phyloP scores from a whole-genome alignment of 1,140 invertebrate species.

The Carposina sasakii region DNA sequence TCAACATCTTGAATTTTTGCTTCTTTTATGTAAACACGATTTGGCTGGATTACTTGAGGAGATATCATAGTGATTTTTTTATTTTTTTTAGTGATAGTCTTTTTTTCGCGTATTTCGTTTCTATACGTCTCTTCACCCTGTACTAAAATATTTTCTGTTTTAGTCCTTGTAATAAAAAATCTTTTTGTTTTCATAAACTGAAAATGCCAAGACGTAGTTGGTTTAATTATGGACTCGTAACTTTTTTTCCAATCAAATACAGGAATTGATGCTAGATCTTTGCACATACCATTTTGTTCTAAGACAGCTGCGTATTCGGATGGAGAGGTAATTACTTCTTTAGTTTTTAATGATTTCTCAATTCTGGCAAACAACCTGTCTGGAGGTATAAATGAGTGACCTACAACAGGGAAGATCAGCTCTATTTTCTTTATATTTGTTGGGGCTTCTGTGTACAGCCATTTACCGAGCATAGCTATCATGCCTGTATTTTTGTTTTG shows the following conservation, averaged over 20 bases:
- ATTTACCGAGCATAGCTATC: slow-evolving; percentile 26
- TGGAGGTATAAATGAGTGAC: slow-evolving; percentile 35
- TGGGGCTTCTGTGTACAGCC: slow-evolving; percentile 26
- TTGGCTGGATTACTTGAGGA: not conserved
- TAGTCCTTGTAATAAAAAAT: slow-evolving; percentile 8
- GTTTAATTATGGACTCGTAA: slow-evolving; percentile 12
- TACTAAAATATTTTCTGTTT: slow-evolving; percentile 14
- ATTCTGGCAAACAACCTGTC: slow-evolving; percentile 35
- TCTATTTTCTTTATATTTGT: slow-evolving; percentile 27
- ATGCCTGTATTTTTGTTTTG: slow-evolving; percentile 20
- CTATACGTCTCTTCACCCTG: slow-evolving; percentile 9
- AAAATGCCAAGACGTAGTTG: slow-evolving; percentile 13
- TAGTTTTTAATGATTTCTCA: slow-evolving; percentile 29
- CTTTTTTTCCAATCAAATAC: slow-evolving; percentile 15
- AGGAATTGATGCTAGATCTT: slow-evolving; percentile 5
- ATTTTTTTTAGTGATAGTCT: slow-evolving; percentile 11
- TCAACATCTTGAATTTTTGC: not conserved
- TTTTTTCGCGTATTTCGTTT: slow-evolving; percentile 9
- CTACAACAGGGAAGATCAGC: slow-evolving; percentile 31
- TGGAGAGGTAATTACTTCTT: slow-evolving; percentile 21
- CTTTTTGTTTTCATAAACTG: slow-evolving; percentile 9
- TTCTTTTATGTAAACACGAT: not conserved
- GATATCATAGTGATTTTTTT: slow-evolving; percentile 6
- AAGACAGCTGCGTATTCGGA: slow-evolving; percentile 10
- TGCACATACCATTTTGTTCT: slow-evolving; percentile 9